A percentile compares a stretch with the other conserved stretches of the same genome.
Conservation (phyloP, 2,113 vertebrate species). For the Sceloporus undulatus region DNA sequence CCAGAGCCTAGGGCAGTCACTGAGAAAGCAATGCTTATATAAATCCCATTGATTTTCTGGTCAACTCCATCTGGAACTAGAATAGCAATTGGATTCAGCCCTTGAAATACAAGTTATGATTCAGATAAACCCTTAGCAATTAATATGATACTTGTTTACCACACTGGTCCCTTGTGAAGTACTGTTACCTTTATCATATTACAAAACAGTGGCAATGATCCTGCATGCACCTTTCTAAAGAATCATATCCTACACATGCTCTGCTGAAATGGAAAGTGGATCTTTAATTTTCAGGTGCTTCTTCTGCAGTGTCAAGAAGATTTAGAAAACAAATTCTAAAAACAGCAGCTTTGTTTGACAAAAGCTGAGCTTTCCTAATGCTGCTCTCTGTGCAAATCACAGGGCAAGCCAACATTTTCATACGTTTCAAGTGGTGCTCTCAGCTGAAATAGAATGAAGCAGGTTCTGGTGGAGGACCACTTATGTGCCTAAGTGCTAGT, state of each 20-base stretch:
- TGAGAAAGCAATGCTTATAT: too few species aligned
- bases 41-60: too few species aligned
- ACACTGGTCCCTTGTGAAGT: too few species aligned
- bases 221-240: too few species aligned
- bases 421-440: conserved; percentile 55
- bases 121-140: too few species aligned
- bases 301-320: conserved; percentile 48
- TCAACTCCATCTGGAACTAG: too few species aligned
- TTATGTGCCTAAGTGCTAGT: conserved; percentile 44
- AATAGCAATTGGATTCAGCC: too few species aligned
- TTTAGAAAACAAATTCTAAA: conserved; percentile 33
- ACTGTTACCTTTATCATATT: too few species aligned
- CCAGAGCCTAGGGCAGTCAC: too few species aligned
- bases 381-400: conserved; percentile 52
- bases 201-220: too few species aligned
- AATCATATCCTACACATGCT: not conserved
- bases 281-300: conserved; percentile 47
- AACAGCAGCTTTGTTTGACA: conserved; percentile 59
- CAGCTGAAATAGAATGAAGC: conserved; percentile 42
- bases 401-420: conserved; percentile 65
- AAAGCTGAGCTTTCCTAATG: conserved; percentile 55
- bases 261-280: conserved; percentile 45
- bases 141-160: too few species aligned
- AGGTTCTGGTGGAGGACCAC: conserved; percentile 56
- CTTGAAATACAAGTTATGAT: too few species aligned